These are phyloP conservation scores for Aegypius monachus DNA, from an alignment of 2,113 vertebrate species.

Conservation along the genomic window DNA sequence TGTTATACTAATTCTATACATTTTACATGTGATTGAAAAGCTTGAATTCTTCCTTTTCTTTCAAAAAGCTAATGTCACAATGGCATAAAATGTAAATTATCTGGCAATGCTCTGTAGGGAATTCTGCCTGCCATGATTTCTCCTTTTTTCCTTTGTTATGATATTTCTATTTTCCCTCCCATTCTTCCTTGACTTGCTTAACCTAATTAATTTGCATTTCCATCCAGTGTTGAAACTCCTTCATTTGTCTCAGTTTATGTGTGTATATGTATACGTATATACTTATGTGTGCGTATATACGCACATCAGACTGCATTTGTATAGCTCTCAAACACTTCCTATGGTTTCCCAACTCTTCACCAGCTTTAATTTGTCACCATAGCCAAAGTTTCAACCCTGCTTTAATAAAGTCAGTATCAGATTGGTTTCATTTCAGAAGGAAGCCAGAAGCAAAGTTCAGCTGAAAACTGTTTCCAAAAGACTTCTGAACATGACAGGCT, in stretches of 20 bases:
- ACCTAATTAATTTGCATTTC: not conserved
- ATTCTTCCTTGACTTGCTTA: not conserved
- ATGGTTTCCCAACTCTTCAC: not conserved
- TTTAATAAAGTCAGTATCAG: not conserved
- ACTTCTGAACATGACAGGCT: not conserved
- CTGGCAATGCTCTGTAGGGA: not conserved
- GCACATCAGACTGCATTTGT: not conserved
- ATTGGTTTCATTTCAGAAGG: not conserved
- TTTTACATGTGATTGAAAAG: not conserved
- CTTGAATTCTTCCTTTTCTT: not conserved
- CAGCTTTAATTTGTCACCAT: not conserved
- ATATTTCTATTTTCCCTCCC: not conserved
- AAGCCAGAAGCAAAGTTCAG: not conserved
- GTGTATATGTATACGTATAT: not conserved
- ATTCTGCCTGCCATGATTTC: not conserved
- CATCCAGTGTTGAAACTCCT: not conserved
- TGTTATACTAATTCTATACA: not conserved
- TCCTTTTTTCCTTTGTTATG: not conserved
- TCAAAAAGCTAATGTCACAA: conserved; percentile 8
- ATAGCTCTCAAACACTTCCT: not conserved
- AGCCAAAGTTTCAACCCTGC: not conserved
- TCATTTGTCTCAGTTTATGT: not conserved
- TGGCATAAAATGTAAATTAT: conserved; percentile 20
- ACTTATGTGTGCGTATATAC: not conserved
- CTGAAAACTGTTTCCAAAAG: not conserved